Percentiles rank a stretch among this genome's conserved stretches.
Conservation (phyloP, 1,140 invertebrate genomes). For the Tribolium madens region DNA sequence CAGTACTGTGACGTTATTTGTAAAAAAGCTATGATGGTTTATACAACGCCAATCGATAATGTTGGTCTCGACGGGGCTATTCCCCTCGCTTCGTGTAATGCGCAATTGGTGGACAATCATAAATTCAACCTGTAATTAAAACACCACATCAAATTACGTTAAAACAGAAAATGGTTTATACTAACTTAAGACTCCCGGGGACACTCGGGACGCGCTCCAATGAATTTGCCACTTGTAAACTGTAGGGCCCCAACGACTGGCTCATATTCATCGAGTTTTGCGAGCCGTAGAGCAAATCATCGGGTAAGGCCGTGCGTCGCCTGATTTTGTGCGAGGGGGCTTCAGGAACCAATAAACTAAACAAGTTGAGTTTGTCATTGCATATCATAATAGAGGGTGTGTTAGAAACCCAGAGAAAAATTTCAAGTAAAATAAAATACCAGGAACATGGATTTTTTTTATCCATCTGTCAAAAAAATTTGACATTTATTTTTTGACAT, state of each 20-base stretch:
- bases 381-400: no score
- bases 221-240: constrained; percentile 62
- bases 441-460: no score
- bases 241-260: constrained; percentile 52
- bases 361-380: neutral
- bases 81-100: constrained; percentile 44
- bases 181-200: constrained; percentile 74
- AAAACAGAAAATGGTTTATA: constrained; percentile 25
- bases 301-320: constrained; percentile 74
- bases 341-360: constrained; percentile 49
- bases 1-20: constrained; percentile 47
- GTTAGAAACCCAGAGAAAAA: no score
- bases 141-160: neutral
- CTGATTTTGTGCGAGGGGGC: constrained; percentile 69
- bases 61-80: constrained; percentile 22
- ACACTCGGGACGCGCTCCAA: constrained; percentile 78
- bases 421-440: no score
- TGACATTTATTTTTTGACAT: no score
- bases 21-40: constrained; percentile 46
- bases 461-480: no score
- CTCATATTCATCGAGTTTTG: constrained; percentile 54
- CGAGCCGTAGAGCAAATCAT: constrained; percentile 76
- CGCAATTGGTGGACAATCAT: constrained; percentile 54
- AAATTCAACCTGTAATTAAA: constrained; percentile 58
- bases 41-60: constrained; percentile 35